Evolutionary conservation across 2,113 vertebrate species (phyloP).

Genomic region (Myodes glareolus): DNA sequence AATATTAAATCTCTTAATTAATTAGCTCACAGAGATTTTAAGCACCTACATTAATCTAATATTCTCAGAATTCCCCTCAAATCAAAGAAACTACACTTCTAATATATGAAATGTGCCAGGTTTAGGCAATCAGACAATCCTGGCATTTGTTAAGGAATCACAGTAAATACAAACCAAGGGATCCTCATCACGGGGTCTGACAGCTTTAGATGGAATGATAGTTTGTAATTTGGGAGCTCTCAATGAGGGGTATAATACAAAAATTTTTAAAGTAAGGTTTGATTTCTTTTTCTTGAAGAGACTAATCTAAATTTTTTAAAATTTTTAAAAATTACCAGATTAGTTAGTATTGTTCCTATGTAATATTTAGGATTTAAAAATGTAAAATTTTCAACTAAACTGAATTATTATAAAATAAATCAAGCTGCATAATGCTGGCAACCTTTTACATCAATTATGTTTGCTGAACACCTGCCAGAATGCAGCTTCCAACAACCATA

Average conservation of each 20-base stretch:
- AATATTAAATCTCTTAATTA: not conserved
- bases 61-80: not conserved
- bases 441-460: not conserved
- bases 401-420: slow-evolving; percentile 17
- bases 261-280: not conserved
- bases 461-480: not conserved
- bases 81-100: not conserved
- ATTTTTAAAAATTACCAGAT: not conserved
- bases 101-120: not conserved
- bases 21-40: slow-evolving; percentile 38
- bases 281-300: not conserved
- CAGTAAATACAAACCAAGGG: slow-evolving; percentile 1
- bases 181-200: not conserved
- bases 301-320: slow-evolving; percentile 32
- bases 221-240: not conserved
- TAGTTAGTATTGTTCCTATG: not conserved
- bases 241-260: not conserved
- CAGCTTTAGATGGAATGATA: not conserved
- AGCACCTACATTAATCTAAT: slow-evolving; percentile 48
- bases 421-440: not conserved
- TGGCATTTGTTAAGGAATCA: not conserved
- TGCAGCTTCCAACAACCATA: not conserved
- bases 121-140: not conserved
- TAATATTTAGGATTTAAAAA: not conserved
- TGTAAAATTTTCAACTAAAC: not conserved